Conservation (phyloP, 2,797 vertebrate species). For the Anguilla megastoma region DNA sequence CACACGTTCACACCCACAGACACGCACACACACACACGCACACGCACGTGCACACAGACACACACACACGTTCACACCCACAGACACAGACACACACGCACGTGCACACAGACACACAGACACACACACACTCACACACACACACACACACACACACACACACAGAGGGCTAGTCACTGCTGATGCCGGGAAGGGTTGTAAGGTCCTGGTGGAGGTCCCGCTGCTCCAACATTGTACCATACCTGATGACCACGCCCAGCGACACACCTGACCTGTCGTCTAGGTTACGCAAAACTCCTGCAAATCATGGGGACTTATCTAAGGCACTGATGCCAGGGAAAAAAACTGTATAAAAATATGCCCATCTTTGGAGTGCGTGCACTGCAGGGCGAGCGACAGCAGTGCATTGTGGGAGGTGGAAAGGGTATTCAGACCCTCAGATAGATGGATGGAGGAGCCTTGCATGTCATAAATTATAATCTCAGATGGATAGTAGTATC, state of each 20-base stretch:
- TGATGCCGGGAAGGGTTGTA: neutral
- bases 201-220: neutral
- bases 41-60: slow-evolving; percentile 30
- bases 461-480: neutral
- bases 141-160: slow-evolving; percentile 27
- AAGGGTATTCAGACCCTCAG: neutral
- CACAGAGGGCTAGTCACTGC: slow-evolving; percentile 27
- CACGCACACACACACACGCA: too few relatives aligned
- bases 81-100: too few relatives aligned
- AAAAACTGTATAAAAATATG: too few relatives aligned
- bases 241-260: too few relatives aligned
- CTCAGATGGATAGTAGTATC: slow-evolving; percentile 37
- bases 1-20: too few relatives aligned
- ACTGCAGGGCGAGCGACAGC: slow-evolving; percentile 39
- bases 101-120: neutral
- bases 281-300: too few relatives aligned
- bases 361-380: too few relatives aligned
- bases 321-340: too few relatives aligned
- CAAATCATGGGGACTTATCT: too few relatives aligned
- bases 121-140: slow-evolving; percentile 17
- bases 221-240: neutral
- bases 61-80: neutral
- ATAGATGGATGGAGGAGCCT: neutral
- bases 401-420: slow-evolving; percentile 52
- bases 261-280: neutral